Conservation (phyloP, 2,113 vertebrate genomes). For the Propithecus coquereli region DNA sequence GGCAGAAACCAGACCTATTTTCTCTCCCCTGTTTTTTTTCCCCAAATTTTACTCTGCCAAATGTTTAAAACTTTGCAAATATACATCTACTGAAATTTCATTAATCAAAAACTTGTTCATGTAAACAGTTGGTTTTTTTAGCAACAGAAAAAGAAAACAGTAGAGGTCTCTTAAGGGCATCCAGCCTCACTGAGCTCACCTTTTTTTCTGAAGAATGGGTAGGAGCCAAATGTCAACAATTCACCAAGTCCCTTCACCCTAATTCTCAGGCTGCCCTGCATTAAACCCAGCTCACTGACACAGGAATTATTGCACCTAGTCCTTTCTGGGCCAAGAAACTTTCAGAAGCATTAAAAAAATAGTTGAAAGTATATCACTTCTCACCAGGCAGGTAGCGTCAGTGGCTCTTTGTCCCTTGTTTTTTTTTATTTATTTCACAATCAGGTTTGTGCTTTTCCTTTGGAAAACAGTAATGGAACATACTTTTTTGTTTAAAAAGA, state of each 20-base stretch:
- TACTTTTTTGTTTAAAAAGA: slow-evolving; percentile 40
- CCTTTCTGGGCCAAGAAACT: slow-evolving; percentile 44
- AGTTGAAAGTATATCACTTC: neutral
- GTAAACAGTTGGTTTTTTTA: slow-evolving; percentile 59
- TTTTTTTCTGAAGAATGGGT: neutral
- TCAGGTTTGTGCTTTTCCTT: slow-evolving; percentile 62
- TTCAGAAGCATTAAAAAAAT: slow-evolving; percentile 73
- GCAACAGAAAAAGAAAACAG: slow-evolving; percentile 20
- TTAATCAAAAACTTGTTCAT: slow-evolving; percentile 59
- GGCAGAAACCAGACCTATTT: neutral
- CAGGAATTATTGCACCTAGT: neutral
- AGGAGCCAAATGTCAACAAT: neutral
- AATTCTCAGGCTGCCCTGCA: slow-evolving; percentile 2
- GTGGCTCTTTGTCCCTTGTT: slow-evolving; percentile 53
- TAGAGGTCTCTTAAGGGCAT: slow-evolving; percentile 1
- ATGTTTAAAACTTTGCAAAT: slow-evolving; percentile 63
- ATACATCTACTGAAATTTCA: slow-evolving; percentile 49
- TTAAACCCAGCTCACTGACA: slow-evolving; percentile 19
- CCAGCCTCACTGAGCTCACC: slow-evolving; percentile 16
- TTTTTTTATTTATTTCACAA: slow-evolving; percentile 77
- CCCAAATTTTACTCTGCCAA: slow-evolving; percentile 77
- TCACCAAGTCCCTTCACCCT: neutral
- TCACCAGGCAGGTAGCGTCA: slow-evolving; percentile 12
- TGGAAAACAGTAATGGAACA: neutral
- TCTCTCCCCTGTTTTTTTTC: neutral